Conservation (phyloP, 2,113 vertebrate genomes). For the Narcine bancroftii region DNA sequence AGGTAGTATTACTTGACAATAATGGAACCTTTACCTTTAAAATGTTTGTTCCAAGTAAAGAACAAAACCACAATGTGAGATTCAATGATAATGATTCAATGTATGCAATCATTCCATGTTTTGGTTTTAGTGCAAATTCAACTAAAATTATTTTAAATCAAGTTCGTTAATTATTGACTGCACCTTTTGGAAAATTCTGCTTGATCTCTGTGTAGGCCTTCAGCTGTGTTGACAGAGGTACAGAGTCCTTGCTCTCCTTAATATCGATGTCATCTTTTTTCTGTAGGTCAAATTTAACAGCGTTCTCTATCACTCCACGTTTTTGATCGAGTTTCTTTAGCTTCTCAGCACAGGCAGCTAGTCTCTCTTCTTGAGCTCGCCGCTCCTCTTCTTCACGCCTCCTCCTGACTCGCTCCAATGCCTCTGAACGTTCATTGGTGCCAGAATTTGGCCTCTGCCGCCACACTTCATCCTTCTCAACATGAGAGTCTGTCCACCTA, state of each 20-base stretch:
- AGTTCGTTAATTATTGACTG: not conserved
- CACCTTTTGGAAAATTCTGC: conserved; percentile 68
- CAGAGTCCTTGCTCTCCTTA: conserved; percentile 57
- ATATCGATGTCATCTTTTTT: conserved; percentile 60
- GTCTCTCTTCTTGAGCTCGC: conserved; percentile 77
- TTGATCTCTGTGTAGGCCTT: conserved; percentile 60
- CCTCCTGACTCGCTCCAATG: conserved; percentile 80
- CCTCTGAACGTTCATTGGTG: conserved; percentile 82
- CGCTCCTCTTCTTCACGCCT: conserved; percentile 89
- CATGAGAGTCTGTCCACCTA: conserved; percentile 38
- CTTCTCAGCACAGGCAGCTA: conserved; percentile 90
- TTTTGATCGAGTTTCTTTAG: conserved; percentile 94
- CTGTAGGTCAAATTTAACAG: conserved; percentile 51
- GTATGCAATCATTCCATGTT: not conserved
- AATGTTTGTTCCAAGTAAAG: not conserved
- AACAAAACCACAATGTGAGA: not conserved
- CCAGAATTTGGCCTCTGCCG: conserved; percentile 76
- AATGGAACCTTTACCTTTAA: not conserved
- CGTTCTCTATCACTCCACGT: conserved; percentile 66
- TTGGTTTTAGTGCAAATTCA: not conserved
- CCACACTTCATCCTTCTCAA: conserved; percentile 80
- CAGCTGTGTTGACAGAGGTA: conserved; percentile 60
- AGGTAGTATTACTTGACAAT: no score
- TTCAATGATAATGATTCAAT: not conserved
- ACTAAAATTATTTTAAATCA: not conserved